These are phyloP conservation scores for Melanotaenia parkinsoni DNA, from an alignment of 2,797 vertebrate species.

Conservation along the genomic window DNA sequence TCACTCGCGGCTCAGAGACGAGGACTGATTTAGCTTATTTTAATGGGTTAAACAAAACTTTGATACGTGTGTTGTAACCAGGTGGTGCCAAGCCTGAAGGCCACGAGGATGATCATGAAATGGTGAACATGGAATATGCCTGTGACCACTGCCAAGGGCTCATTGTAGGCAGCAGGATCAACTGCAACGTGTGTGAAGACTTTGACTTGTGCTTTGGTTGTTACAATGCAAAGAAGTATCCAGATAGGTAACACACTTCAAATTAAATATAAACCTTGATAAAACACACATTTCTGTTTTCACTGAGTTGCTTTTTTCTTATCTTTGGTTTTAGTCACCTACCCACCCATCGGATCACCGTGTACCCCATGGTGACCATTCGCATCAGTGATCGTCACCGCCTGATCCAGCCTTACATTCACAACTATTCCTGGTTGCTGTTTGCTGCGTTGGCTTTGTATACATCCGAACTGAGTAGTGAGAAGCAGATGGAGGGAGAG, in stretches of 20 bases:
- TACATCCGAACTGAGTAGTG: conserved; percentile 88
- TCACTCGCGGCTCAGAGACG: not conserved
- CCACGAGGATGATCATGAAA: conserved; percentile 96
- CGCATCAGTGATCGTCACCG: conserved; percentile 94
- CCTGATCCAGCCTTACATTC: conserved; percentile 96
- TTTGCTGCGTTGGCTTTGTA: conserved; percentile 94
- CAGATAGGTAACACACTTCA: conserved; percentile 87
- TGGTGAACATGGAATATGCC: conserved; percentile 98
- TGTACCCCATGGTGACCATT: conserved; percentile 95
- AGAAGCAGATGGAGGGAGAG: conserved; percentile 84
- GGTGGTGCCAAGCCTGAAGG: conserved; percentile 97
- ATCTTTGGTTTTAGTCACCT: conserved; percentile 85
- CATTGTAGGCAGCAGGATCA: conserved; percentile 95
- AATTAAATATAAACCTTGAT: not conserved
- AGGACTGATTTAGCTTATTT: not conserved
- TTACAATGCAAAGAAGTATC: conserved; percentile 95
- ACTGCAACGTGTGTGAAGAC: conserved; percentile 96
- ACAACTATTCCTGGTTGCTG: conserved; percentile 97
- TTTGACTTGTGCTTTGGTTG: conserved; percentile 98
- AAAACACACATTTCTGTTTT: not conserved
- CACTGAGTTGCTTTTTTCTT: not conserved
- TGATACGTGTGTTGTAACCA: conserved; percentile 57
- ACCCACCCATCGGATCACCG: conserved; percentile 94
- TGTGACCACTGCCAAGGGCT: conserved; percentile 97
- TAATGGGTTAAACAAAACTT: not conserved